phyloP scores from a whole-genome alignment of 2,797 vertebrate species.

The Momotus momota region DNA sequence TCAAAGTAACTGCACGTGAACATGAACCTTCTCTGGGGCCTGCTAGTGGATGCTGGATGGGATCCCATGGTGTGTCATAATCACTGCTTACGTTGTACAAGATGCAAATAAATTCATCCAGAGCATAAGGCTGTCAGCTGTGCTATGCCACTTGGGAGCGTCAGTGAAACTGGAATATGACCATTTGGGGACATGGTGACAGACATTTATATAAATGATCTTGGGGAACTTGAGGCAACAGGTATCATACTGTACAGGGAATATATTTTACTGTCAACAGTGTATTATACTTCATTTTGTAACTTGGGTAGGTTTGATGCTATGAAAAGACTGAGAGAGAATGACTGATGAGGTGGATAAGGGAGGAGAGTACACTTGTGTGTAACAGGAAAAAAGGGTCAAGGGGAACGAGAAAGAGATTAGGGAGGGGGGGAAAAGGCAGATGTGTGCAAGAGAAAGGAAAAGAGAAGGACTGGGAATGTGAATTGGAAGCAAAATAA shows the following conservation, averaged over 20 bases:
- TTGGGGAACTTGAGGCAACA: background rate
- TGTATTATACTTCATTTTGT: background rate
- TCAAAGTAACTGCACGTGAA: background rate
- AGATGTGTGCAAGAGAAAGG: background rate
- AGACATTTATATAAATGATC: background rate
- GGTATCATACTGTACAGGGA: background rate
- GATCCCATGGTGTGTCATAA: background rate
- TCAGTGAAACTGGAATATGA: background rate
- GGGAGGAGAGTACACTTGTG: background rate
- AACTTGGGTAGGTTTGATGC: background rate
- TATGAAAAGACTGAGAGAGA: background rate
- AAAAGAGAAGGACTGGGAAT: background rate
- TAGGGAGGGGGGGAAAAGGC: background rate
- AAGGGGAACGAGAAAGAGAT: background rate
- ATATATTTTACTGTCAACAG: background rate
- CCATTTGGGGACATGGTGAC: background rate
- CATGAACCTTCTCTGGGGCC: background rate
- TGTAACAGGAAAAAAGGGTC: background rate
- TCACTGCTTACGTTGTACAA: background rate
- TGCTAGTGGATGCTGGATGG: background rate
- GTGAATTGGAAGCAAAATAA: background rate
- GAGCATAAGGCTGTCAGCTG: background rate
- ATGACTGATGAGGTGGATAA: background rate
- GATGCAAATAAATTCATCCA: background rate
- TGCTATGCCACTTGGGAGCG: background rate